A percentile compares a stretch with the other conserved stretches of the same genome.
These are phyloP conservation scores for Ochotona princeps DNA, from an alignment of 2,113 vertebrate genomes.

Conservation along the genomic window DNA sequence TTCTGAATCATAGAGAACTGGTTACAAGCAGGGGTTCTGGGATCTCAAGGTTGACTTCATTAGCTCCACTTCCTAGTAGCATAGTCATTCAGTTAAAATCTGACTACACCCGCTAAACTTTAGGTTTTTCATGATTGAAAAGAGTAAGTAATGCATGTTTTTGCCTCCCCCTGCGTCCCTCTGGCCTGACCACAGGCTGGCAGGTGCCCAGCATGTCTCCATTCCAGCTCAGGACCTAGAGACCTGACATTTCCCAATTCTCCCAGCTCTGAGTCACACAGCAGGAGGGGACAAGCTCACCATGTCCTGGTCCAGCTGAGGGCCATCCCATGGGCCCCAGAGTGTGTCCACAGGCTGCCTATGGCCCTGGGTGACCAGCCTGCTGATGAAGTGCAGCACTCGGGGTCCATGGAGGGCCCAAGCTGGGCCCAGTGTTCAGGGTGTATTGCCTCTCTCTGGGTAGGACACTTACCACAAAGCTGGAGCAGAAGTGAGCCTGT, in stretches of 20 bases:
- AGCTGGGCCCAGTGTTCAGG: neutral
- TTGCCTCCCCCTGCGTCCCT: neutral
- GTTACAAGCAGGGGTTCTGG: neutral
- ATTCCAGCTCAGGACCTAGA: neutral
- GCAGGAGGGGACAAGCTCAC: neutral
- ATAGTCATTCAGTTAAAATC: neutral
- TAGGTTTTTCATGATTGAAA: constrained; percentile 2
- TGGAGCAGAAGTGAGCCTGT: neutral
- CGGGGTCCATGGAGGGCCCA: neutral
- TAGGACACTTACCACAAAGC: constrained; percentile 46
- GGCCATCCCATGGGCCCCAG: neutral
- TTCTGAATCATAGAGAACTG: neutral
- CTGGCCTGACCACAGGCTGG: neutral
- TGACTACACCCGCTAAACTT: neutral
- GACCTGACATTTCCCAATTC: neutral
- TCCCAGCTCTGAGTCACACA: constrained; percentile 54
- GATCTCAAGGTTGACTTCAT: neutral
- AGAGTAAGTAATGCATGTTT: neutral
- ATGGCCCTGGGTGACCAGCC: constrained; percentile 33
- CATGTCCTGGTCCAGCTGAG: neutral
- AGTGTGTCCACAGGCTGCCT: constrained; percentile 41
- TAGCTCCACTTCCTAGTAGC: neutral
- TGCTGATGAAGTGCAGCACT: constrained; percentile 51
- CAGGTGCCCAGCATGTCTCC: neutral
- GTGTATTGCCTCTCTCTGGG: constrained; percentile 47